Base-by-base conservation (phyloP, 2,888 invertebrate species). In the Automeris io region DNA sequence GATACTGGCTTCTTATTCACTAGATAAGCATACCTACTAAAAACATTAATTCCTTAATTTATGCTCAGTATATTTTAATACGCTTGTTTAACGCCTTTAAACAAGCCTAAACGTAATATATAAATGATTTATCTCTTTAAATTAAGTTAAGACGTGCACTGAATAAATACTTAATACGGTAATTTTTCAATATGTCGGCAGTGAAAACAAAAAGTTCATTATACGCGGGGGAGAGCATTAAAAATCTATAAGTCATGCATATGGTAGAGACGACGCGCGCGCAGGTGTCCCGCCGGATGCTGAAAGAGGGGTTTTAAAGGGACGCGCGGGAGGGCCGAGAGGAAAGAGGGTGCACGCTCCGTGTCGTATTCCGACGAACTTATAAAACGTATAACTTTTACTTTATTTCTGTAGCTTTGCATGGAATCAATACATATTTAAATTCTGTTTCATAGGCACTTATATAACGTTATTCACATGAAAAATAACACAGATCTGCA, bases 241-340 rank as follows among this genome's bases (percentile, higher is more conserved):
- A 83, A 83, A 77, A 58, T 65, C 66, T 61, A 79, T 83, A 81
- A 81, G 59, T 79, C 67, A 43, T 51, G 57, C 55, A 18, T 18
- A 54, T 51, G 59, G 59, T 49, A 47, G 61, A 46, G 54, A 47
- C 55, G 59, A 68, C 80, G 74, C 68, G 40, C 21, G 77, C 80
- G 85, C 85, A 86, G 83, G 85, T 86, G 85, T 76, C 67, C 48
- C 61, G 66, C 80, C 86, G 85, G 85, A 85, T 77, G 64, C 78
- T 79, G 82, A 75, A 82, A 57, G 47, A 42, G 40, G 51, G 42
- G 41, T 19, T 5, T 19, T 11, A 22, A 37, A 25, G 39, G 18
- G 41, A 38, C 12, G 25, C 34, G 31, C 35, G 44, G 39, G 39
- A 25, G 40, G 45, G 44, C 42, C 40, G 46, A 42, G 41, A 44